These are phyloP conservation scores for Pocillopora meandrina DNA, from an alignment of 92 coral and sea anemone species.

Conservation along the genomic window DNA sequence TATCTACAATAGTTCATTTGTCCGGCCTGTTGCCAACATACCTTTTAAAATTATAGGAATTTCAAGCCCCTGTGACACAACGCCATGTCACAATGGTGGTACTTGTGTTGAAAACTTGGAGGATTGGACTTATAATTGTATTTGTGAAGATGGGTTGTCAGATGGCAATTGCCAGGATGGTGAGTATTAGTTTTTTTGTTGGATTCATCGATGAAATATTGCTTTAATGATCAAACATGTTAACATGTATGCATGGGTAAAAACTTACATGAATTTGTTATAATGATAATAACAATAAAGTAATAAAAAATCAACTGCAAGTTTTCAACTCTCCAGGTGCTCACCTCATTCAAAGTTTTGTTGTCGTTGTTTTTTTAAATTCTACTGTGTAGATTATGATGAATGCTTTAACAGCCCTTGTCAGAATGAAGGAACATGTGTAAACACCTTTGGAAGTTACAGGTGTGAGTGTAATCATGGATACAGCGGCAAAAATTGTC, in stretches of 20 bases:
- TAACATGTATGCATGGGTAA: too few species aligned
- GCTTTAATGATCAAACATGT: too few species aligned
- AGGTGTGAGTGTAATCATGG: constrained; percentile 31
- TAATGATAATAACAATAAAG: too few species aligned
- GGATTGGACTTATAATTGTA: constrained; percentile 20
- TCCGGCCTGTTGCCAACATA: too few species aligned
- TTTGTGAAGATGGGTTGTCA: background rate
- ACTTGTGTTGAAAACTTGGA: constrained; percentile 9
- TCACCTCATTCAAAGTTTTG: too few species aligned
- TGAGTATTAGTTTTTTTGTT: background rate
- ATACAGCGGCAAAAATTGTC: constrained; percentile 31
- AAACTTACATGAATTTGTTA: too few species aligned
- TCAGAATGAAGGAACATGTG: constrained; percentile 26
- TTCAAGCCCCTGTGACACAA: constrained; percentile 29
- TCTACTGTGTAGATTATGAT: constrained; percentile 9
- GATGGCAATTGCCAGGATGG: constrained; percentile 30
- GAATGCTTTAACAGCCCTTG: constrained; percentile 43
- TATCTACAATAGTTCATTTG: too few species aligned
- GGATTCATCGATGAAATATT: too few species aligned
- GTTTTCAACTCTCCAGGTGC: too few species aligned
- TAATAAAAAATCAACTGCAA: too few species aligned
- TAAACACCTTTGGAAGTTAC: constrained; percentile 33
- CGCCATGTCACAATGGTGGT: constrained; percentile 41
- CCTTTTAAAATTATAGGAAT: background rate
- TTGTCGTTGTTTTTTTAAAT: too few species aligned